phyloP scores from a whole-genome alignment of 2,113 vertebrate genomes.

The Meriones unguiculatus region DNA sequence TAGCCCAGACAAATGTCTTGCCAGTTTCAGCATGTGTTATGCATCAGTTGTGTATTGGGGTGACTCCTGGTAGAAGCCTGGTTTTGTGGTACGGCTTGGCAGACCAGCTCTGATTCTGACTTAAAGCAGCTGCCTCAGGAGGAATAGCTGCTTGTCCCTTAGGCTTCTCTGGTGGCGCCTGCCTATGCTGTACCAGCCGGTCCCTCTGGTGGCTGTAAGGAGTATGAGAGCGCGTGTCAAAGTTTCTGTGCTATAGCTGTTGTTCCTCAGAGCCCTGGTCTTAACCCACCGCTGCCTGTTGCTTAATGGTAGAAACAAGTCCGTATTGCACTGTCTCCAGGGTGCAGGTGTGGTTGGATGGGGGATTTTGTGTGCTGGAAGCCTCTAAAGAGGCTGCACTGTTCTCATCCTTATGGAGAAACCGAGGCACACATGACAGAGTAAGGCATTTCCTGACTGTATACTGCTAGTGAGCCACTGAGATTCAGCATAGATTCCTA shows the following conservation, averaged over 20 bases:
- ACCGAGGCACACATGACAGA: not conserved
- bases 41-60: rapidly evolving
- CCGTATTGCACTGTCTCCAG: not conserved
- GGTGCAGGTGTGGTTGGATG: not conserved
- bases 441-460: not conserved
- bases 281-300: not conserved
- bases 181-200: not conserved
- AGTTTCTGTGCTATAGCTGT: not conserved
- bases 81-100: not conserved
- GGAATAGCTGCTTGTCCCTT: not conserved
- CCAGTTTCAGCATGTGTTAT: not conserved
- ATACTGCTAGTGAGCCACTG: not conserved
- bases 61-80: too few species aligned
- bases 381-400: too few species aligned
- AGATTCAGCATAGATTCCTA: not conserved
- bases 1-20: not conserved
- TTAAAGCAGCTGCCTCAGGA: not conserved
- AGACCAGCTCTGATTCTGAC: not conserved
- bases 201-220: not conserved
- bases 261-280: not conserved
- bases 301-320: not conserved
- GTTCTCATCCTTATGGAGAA: not conserved
- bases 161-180: not conserved
- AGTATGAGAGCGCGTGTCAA: not conserved
- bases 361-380: not conserved